These are phyloP conservation scores for Jordanella pulchra DNA, from an alignment of 2,797 vertebrate species.

Conservation along the genomic window DNA sequence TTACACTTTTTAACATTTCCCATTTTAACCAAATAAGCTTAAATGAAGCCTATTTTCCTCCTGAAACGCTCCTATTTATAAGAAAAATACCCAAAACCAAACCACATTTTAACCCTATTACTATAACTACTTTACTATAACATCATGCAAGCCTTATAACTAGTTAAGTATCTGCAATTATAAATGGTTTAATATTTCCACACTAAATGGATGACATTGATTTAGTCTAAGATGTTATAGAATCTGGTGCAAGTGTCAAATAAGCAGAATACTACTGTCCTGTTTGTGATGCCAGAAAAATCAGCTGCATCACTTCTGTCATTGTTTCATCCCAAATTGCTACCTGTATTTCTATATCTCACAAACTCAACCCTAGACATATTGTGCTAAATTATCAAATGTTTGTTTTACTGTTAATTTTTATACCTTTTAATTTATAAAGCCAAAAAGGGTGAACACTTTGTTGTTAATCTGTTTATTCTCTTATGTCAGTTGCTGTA, in stretches of 20 bases:
- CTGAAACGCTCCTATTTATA: slow-evolving; percentile 16
- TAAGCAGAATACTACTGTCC: slow-evolving; percentile 40
- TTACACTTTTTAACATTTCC: slow-evolving; percentile 18
- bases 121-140: too few relatives aligned
- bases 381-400: slow-evolving; percentile 20
- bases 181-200: slow-evolving; percentile 29
- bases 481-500: slow-evolving; percentile 30
- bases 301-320: slow-evolving; percentile 62
- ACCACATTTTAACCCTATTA: slow-evolving; percentile 15
- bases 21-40: slow-evolving; percentile 17
- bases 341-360: slow-evolving; percentile 44
- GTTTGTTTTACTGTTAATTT: slow-evolving; percentile 28
- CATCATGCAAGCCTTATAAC: slow-evolving; percentile 25
- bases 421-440: background rate
- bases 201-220: slow-evolving; percentile 26
- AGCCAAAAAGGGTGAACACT: background rate
- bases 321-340: slow-evolving; percentile 59
- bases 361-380: slow-evolving; percentile 39
- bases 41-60: slow-evolving; percentile 4
- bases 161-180: slow-evolving; percentile 35
- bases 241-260: slow-evolving; percentile 73
- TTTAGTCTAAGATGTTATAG: slow-evolving; percentile 68
- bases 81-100: slow-evolving; percentile 7
- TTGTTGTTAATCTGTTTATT: slow-evolving; percentile 40
- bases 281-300: slow-evolving; percentile 45